phyloP scores from a whole-genome alignment of 2,888 invertebrate genomes.

The Alsophila aescularia region DNA sequence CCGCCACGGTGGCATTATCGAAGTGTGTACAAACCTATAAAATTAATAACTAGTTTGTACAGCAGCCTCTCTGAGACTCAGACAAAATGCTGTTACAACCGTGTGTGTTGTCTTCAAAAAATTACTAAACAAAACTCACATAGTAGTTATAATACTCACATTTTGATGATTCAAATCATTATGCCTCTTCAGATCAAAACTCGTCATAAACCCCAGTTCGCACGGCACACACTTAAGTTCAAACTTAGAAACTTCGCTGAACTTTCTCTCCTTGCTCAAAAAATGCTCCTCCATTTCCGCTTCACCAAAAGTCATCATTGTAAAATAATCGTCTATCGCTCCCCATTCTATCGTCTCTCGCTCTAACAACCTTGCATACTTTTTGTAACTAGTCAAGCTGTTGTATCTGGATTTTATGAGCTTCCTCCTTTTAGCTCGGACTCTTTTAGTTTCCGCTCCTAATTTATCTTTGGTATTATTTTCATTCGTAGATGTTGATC shows the following conservation, averaged over 20 bases:
- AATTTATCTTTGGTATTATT: background rate
- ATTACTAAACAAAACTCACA: too few relatives aligned
- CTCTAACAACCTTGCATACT: conserved; percentile 22
- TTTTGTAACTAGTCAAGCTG: conserved; percentile 21
- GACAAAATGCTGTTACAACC: too few relatives aligned
- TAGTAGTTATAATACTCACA: too few relatives aligned
- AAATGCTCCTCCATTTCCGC: conserved; percentile 32
- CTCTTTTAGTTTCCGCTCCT: background rate
- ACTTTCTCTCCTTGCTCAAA: conserved; percentile 35
- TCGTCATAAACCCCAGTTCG: conserved; percentile 20
- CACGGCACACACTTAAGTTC: conserved; percentile 33
- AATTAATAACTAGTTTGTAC: too few relatives aligned
- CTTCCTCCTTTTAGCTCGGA: conserved; percentile 15
- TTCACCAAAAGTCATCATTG: conserved; percentile 28
- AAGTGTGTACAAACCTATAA: too few relatives aligned
- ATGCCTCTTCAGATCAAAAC: conserved; percentile 31
- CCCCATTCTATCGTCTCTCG: conserved; percentile 34
- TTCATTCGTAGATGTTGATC: background rate
- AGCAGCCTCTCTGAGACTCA: too few relatives aligned
- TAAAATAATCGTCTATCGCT: conserved; percentile 21
- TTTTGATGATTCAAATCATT: conserved; percentile 36
- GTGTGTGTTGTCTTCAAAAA: too few relatives aligned
- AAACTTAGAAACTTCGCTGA: conserved; percentile 22
- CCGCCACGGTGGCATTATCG: too few relatives aligned
- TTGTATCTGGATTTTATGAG: conserved; percentile 19